Conservation (phyloP, 64 coral and sea anemone genomes). For the Catalaphyllia jardinei region DNA sequence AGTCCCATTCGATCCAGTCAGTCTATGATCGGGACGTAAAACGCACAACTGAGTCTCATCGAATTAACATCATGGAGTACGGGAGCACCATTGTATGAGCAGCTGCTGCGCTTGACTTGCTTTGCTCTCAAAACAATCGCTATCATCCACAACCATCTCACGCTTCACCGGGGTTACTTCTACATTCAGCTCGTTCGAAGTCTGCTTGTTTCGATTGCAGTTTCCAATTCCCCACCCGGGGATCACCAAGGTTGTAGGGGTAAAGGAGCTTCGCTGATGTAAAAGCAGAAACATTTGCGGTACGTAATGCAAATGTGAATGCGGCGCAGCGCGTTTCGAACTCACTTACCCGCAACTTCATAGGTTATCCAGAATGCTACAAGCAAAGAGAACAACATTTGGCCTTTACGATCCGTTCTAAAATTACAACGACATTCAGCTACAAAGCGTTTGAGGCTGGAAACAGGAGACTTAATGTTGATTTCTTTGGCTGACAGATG, state of each 20-base stretch:
- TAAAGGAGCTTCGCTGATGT: neutral
- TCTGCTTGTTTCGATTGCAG: slow-evolving; percentile 10
- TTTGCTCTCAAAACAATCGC: slow-evolving; percentile 42
- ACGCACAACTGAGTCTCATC: slow-evolving; percentile 39
- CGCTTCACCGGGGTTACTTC: slow-evolving; percentile 21
- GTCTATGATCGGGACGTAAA: slow-evolving; percentile 22
- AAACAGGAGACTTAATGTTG: slow-evolving; percentile 38
- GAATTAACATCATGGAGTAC: slow-evolving; percentile 16
- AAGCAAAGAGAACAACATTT: slow-evolving; percentile 54
- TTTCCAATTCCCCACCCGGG: slow-evolving; percentile 23
- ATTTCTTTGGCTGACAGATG: slow-evolving; percentile 51
- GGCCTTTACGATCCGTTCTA: slow-evolving; percentile 25
- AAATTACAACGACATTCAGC: slow-evolving; percentile 49
- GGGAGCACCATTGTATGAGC: slow-evolving; percentile 29
- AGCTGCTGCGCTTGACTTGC: slow-evolving; percentile 46
- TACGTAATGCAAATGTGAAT: slow-evolving; percentile 24
- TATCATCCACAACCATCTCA: slow-evolving; percentile 19
- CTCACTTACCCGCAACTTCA: slow-evolving; percentile 27
- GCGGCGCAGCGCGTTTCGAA: slow-evolving; percentile 15
- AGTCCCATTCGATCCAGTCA: slow-evolving; percentile 26
- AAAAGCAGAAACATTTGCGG: slow-evolving; percentile 5
- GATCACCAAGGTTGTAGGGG: neutral
- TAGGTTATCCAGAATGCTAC: slow-evolving; percentile 41
- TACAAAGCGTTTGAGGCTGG: slow-evolving; percentile 11
- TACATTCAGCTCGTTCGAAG: neutral